Percentiles rank a stretch among this genome's conserved stretches.
These are phyloP conservation scores for Chloromyia formosa DNA, from an alignment of 2,888 invertebrate species.

Conservation along the genomic window DNA sequence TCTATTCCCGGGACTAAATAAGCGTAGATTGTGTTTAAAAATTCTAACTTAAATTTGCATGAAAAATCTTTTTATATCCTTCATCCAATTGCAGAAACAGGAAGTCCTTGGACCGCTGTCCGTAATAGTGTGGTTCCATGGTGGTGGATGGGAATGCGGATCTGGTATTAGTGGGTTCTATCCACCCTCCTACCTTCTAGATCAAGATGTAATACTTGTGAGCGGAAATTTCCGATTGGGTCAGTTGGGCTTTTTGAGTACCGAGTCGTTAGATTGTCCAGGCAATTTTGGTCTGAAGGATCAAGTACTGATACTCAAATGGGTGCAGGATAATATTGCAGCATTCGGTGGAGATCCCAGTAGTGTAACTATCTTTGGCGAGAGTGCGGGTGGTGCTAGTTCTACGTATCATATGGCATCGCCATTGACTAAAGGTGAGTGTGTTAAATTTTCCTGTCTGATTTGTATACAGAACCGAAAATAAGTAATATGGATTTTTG, in stretches of 20 bases:
- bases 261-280: constrained; percentile 71
- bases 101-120: constrained; percentile 63
- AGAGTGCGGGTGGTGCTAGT: constrained; percentile 76
- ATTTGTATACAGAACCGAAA: too few relatives aligned
- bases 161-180: constrained; percentile 74
- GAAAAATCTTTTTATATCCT: not conserved
- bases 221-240: constrained; percentile 76
- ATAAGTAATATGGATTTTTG: too few relatives aligned
- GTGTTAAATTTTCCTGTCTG: too few relatives aligned
- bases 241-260: constrained; percentile 74
- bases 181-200: constrained; percentile 75
- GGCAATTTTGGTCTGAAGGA: constrained; percentile 77
- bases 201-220: constrained; percentile 75
- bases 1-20: too few relatives aligned
- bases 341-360: constrained; percentile 72
- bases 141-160: constrained; percentile 79
- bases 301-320: constrained; percentile 70
- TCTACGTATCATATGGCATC: constrained; percentile 76
- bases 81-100: constrained; percentile 32
- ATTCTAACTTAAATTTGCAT: not conserved
- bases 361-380: constrained; percentile 74
- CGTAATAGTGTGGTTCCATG: constrained; percentile 75
- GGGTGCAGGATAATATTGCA: constrained; percentile 70
- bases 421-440: constrained; percentile 60
- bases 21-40: not conserved